A percentile compares a stretch with the other conserved stretches of the same genome.
Evolutionary conservation across 2,113 vertebrate species (phyloP).

Genomic region (Phasianus colchicus): DNA sequence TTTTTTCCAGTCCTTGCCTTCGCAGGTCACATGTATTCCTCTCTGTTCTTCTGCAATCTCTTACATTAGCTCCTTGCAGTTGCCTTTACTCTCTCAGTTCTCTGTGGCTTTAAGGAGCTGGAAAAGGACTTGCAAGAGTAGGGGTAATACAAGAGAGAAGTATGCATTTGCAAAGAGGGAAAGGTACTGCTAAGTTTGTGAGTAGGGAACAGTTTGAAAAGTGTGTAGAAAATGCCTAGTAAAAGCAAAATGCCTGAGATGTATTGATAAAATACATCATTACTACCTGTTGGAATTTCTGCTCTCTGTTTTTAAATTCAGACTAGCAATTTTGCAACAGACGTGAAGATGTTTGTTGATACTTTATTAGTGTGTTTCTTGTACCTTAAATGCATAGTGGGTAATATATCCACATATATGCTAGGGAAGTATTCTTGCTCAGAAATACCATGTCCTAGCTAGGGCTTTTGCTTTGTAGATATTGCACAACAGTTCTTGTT

Average conservation of each 20-base stretch:
- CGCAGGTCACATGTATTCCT: neutral
- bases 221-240: neutral
- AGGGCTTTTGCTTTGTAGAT: neutral
- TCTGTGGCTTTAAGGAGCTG: neutral
- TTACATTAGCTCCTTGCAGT: neutral
- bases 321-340: neutral
- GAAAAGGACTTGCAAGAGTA: neutral
- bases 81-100: neutral
- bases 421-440: neutral
- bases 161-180: neutral
- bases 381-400: neutral
- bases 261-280: neutral
- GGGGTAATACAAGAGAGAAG: neutral
- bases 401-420: neutral
- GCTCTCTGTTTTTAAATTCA: neutral
- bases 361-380: neutral
- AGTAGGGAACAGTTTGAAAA: neutral
- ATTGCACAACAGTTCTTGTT: neutral
- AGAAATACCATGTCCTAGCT: neutral
- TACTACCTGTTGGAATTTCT: neutral
- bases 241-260: neutral
- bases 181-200: neutral
- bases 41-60: neutral
- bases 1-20: neutral
- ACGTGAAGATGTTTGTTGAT: neutral